Percentiles rank a stretch among this genome's conserved stretches.
These are phyloP conservation scores for Illadopsis cleaveri DNA, from an alignment of 2,113 vertebrate genomes.

Conservation along the genomic window DNA sequence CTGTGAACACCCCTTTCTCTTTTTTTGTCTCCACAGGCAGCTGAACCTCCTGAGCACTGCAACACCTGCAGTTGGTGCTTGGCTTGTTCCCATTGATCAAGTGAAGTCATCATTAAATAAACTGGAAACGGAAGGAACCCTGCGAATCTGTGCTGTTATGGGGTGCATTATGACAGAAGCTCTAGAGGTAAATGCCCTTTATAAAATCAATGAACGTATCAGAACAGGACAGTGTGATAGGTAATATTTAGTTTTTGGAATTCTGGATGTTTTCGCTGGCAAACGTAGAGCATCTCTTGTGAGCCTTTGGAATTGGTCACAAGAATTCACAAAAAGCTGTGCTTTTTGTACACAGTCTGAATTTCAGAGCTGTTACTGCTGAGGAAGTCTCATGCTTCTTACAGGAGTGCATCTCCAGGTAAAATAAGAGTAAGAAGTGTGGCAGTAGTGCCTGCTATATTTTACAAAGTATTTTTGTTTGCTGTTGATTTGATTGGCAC, in stretches of 20 bases:
- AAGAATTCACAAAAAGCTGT: not conserved
- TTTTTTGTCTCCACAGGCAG: constrained; percentile 76
- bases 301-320: not conserved
- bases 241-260: fast-evolving
- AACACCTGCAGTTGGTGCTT: constrained; percentile 93
- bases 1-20: not conserved
- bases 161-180: constrained; percentile 99
- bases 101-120: constrained; percentile 94
- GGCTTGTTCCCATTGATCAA: constrained; percentile 97
- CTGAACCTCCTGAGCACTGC: constrained; percentile 96
- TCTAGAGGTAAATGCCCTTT: constrained; percentile 81
- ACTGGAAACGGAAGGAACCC: constrained; percentile 89
- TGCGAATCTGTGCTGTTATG: constrained; percentile 95
- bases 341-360: not conserved
- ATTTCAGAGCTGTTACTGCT: not conserved
- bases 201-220: not conserved
- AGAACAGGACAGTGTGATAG: not conserved
- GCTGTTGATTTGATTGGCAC: not conserved
- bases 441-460: not conserved
- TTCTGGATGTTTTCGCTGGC: not conserved
- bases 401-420: not conserved
- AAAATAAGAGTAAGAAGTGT: not conserved
- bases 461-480: not conserved
- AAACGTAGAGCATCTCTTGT: not conserved
- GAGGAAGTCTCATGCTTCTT: not conserved